Base-by-base conservation (phyloP, 1,140 invertebrate genomes). In the Meloidogyne chitwoodi region DNA sequence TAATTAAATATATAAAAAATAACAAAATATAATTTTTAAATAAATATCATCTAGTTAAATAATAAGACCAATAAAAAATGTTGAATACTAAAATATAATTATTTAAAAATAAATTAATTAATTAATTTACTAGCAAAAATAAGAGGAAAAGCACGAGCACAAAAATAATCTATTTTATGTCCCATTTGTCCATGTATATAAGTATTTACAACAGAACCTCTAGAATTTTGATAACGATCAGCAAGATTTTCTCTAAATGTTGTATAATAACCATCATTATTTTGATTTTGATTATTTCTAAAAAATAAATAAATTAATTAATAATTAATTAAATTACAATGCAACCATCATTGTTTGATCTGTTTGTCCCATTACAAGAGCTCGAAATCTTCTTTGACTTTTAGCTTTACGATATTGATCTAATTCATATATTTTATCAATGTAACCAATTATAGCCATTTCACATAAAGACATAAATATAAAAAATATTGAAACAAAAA, bases 401-500 rank as follows among this genome's bases (percentile, higher is more conserved):
- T 79, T 83, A 22, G 77, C 24, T 65, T 77, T 77, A 26, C 69
- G 64, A 44, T 75, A 62, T 65, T 81, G 65, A 19, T 74, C 66
- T 31, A 63, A 26, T 56, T 82, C 81, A 66, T 83, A 68, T 14
- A 81, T 68, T 67, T 83, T 83, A 80, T 83, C 81, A 16, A 83
- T 61, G 38, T 76, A 84, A 11, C 81, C 81, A 48, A 83, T 74
- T 26, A 83, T 70, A 27, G 81, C 81, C 77, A 83, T 72, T 65
- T 83, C 81, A 34, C 76, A 82, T 24, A 83, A 56, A 2, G 81
- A 83, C 38, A 81, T 34, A 66, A 83, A 83, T 19, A 83, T 84
- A 68, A 83, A 83, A 8, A 80, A 75, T 61, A 84, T 70, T 61
- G 80, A 75, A 61, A 82, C 79, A 68, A 83, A 82, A 71, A 84